Evolutionary conservation across 1,140 invertebrate species (phyloP), one percentile per base, ranked within the genome.

Genomic region (Drosophila rufa): DNA sequence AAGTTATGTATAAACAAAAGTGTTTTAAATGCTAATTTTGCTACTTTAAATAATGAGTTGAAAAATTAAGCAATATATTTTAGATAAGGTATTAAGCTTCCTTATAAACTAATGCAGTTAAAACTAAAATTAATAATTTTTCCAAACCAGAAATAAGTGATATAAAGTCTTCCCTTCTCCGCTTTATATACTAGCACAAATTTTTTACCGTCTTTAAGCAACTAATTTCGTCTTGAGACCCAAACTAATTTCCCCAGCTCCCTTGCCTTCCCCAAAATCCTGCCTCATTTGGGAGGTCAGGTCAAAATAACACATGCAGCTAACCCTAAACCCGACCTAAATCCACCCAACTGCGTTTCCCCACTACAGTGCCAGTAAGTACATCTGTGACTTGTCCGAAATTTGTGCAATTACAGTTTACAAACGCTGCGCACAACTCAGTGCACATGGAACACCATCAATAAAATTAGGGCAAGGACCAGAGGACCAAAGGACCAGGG

Each of bases 361-460:
- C 45, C 25, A 59, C 55, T 42, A 57, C 53, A 25, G 53, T 9
- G 22, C 0, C 9, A n/a, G 53, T 40, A 25, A 56, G 36, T n/a
- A 40, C 73, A 76, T 75, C 74, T 76, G 74, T 42, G 56, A 22
- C 62, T 77, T 77, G 69, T 59, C 67, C 67, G 38, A 73, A 73
- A 73, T 30, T 50, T 59, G 60, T 81, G 77, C 84, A 87, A 87
- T 89, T 87, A 89, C 84, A 89, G 77, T 62, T 84, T 80, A 84
- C 77, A 87, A 87, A 87, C 83, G 51, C 65, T 68, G 65, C 62
- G 53, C 74, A 89, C 84, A 89, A 80, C 56, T 74, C 84, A 87
- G 68, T 83, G 84, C 84, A 87, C 84, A 89, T 80, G 84, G 75
- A 87, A 84, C 59, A 80, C 84, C 84, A 87, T 89, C 84, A 89